Evolutionary conservation across 2,797 vertebrate genomes (phyloP).

Genomic region (Silurus aristotelis): DNA sequence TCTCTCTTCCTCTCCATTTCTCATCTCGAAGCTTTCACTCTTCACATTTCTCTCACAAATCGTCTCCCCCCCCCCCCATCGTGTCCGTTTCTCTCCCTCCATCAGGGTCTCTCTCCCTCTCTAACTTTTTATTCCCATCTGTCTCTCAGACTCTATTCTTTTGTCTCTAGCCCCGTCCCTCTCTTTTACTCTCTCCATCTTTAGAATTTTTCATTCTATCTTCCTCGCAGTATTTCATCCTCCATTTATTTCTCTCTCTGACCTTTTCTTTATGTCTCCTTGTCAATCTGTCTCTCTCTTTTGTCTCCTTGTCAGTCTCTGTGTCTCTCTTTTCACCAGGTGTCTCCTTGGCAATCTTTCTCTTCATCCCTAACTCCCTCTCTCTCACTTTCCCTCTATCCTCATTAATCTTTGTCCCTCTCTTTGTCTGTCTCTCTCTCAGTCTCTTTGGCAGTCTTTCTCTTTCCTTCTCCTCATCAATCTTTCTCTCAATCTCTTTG

Average conservation of each 20-base stretch:
- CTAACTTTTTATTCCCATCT: background rate
- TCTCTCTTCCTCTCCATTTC: too few relatives aligned
- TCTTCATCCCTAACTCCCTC: conserved; percentile 7
- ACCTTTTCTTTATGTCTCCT: too few relatives aligned
- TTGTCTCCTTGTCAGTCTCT: too few relatives aligned
- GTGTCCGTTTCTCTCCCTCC: background rate
- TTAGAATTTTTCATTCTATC: too few relatives aligned
- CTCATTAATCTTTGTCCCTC: background rate
- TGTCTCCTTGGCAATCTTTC: background rate
- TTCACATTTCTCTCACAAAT: too few relatives aligned
- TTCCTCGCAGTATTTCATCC: too few relatives aligned
- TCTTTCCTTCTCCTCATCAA: background rate
- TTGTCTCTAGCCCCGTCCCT: background rate
- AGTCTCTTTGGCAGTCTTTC: background rate
- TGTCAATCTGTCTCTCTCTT: too few relatives aligned
- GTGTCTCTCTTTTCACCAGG: too few relatives aligned
- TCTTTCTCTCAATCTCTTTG: background rate
- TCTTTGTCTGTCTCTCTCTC: conserved; percentile 33
- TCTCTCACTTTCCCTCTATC: background rate
- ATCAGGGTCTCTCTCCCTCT: background rate
- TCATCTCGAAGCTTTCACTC: too few relatives aligned
- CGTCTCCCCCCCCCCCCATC: background rate
- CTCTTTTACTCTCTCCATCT: background rate
- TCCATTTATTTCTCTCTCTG: too few relatives aligned
- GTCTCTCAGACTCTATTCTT: too few relatives aligned